Percentiles rank a stretch among this genome's conserved stretches.
Evolutionary conservation across 2,113 vertebrate genomes (phyloP).

Genomic region (Myotis davidii): DNA sequence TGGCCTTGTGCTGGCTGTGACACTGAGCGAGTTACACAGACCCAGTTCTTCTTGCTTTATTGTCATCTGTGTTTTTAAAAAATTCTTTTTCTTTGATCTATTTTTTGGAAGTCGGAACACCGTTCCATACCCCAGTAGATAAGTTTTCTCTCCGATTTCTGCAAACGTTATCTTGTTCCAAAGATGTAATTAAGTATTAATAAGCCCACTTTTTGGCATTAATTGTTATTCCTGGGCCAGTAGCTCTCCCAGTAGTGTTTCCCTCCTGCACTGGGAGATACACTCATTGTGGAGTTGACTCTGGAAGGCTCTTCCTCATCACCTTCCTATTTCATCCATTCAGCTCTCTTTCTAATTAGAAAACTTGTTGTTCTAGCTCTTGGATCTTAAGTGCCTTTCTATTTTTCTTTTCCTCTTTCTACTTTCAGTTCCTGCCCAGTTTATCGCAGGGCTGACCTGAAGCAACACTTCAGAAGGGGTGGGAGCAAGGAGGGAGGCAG

Average conservation of each 20-base stretch:
- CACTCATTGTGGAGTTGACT: not conserved
- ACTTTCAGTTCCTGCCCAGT: not conserved
- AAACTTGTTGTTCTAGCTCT: not conserved
- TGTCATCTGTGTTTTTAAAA: not conserved
- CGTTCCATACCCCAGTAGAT: not conserved
- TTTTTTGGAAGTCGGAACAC: not conserved
- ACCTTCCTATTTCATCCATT: not conserved
- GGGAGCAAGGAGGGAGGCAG: not conserved
- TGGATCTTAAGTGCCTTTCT: not conserved
- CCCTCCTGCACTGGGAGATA: not conserved
- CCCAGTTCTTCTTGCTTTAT: not conserved
- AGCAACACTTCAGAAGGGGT: not conserved
- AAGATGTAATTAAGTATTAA: not conserved
- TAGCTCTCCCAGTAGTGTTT: not conserved
- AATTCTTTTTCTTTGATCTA: not conserved
- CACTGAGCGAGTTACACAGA: not conserved
- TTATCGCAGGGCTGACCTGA: not conserved
- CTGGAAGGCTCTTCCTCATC: not conserved
- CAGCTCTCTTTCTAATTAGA: not conserved
- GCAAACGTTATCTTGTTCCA: not conserved
- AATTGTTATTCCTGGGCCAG: not conserved
- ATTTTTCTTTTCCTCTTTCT: not conserved
- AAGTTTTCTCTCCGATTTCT: conserved; percentile 11
- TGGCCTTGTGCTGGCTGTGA: not conserved
- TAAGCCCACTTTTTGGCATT: not conserved